Evolutionary conservation across 1,140 invertebrate genomes (phyloP).

Genomic region (Drosophila tropicalis): DNA sequence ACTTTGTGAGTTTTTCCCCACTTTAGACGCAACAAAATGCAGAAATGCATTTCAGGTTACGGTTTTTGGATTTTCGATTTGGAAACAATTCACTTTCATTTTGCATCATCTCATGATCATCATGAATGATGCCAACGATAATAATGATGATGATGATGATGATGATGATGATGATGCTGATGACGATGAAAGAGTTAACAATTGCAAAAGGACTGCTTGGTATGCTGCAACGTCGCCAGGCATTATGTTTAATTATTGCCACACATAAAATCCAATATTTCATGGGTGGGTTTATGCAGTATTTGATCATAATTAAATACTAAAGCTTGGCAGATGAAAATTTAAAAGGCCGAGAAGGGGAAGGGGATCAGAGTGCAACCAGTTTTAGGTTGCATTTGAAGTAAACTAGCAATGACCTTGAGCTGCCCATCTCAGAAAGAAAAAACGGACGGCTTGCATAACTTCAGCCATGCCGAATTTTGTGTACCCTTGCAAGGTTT

Average conservation of each 20-base stretch:
- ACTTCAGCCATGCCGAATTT: too few species aligned
- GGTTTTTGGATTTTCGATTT: conserved; percentile 49
- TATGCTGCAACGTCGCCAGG: conserved; percentile 4
- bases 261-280: conserved; percentile 17
- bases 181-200: background rate
- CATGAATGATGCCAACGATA: background rate
- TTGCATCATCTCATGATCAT: conserved; percentile 22
- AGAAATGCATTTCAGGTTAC: conserved; percentile 66
- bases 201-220: conserved; percentile 62
- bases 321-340: conserved; percentile 4
- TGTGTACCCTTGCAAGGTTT: too few species aligned
- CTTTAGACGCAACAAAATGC: conserved; percentile 48
- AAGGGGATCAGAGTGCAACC: conserved; percentile 10
- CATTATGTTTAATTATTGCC: conserved; percentile 18
- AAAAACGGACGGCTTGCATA: background rate
- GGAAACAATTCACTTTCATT: conserved; percentile 64
- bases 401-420: conserved; percentile 11
- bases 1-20: conserved; percentile 48
- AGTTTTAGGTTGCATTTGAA: conserved; percentile 25
- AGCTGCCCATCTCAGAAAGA: conserved; percentile 16
- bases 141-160: background rate
- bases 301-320: conserved; percentile 10
- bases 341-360: background rate
- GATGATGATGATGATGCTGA: background rate
- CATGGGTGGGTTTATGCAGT: conserved; percentile 31